Evolutionary conservation across 1,140 invertebrate species (phyloP).

Genomic region (Drosophila nigromelanica): DNA sequence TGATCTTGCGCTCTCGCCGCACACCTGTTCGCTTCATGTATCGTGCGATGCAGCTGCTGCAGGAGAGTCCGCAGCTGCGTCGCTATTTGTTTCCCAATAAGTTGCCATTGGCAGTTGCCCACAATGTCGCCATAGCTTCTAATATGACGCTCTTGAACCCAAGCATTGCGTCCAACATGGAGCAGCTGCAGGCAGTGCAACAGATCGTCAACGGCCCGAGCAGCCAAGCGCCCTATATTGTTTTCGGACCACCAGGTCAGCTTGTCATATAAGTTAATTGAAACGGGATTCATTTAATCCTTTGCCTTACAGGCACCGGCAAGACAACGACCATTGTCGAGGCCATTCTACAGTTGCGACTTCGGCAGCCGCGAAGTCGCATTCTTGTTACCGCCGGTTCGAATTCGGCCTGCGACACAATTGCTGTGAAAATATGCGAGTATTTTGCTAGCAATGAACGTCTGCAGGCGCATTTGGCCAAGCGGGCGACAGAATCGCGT

Average conservation of each 20-base stretch:
- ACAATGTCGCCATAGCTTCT: background rate
- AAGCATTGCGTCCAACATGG: conserved; percentile 50
- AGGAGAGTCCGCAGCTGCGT: conserved; percentile 36
- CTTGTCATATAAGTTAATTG: background rate
- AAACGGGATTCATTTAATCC: background rate
- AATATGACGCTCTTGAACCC: conserved; percentile 50
- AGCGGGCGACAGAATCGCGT: conserved; percentile 68
- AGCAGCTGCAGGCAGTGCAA: conserved; percentile 67
- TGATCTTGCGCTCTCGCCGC: conserved; percentile 66
- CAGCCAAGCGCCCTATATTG: conserved; percentile 59
- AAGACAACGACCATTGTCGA: conserved; percentile 92
- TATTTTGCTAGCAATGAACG: conserved; percentile 69
- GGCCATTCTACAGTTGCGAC: conserved; percentile 85
- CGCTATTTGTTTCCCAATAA: conserved; percentile 62
- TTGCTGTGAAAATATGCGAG: conserved; percentile 86
- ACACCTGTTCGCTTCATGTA: conserved; percentile 53
- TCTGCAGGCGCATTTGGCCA: conserved; percentile 63
- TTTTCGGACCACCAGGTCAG: conserved; percentile 77
- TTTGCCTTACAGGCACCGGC: conserved; percentile 85
- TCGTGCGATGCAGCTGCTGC: conserved; percentile 61
- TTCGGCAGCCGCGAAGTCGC: conserved; percentile 81
- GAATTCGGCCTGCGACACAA: conserved; percentile 91
- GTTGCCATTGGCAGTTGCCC: background rate
- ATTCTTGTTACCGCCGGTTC: conserved; percentile 90
- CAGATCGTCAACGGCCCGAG: conserved; percentile 67